A percentile compares a stretch with the other conserved stretches of the same genome.
Conservation (phyloP, 2,888 invertebrate genomes). For the Pyrgus malvae region DNA sequence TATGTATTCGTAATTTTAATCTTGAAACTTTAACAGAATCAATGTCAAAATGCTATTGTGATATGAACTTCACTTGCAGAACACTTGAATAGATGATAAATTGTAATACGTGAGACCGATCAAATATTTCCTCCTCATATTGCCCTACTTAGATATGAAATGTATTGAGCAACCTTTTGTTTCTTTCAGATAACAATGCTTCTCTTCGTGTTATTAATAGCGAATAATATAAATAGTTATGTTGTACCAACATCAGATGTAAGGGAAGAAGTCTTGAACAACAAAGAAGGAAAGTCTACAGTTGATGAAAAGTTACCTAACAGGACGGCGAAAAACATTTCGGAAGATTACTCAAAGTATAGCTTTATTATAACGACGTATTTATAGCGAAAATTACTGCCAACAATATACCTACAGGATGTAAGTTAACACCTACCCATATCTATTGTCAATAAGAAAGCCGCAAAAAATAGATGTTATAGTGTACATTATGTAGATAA, state of each 20-base stretch:
- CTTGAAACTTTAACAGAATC: not conserved
- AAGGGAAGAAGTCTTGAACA: conserved; percentile 1
- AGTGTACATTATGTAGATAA: no score
- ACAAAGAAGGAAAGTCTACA: not conserved
- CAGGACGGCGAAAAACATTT: conserved; percentile 38
- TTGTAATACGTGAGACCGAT: conserved; percentile 17
- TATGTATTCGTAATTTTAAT: not conserved
- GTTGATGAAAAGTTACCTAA: not conserved
- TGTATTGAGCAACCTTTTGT: conserved; percentile 26
- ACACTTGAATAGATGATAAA: conserved; percentile 10
- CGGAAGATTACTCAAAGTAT: conserved; percentile 69
- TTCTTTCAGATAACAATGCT: conserved; percentile 45
- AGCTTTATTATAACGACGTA: conserved; percentile 71
- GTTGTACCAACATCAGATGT: conserved; percentile 32
- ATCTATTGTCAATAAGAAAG: no score
- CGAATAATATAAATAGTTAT: conserved; percentile 34
- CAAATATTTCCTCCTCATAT: conserved; percentile 1
- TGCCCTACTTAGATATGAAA: conserved; percentile 17
- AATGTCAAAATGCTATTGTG: not conserved
- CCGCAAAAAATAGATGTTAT: no score
- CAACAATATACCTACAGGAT: no score
- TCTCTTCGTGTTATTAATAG: conserved; percentile 36
- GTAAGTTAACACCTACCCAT: no score
- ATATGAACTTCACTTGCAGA: conserved; percentile 4
- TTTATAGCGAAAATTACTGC: no score